Conservation (phyloP, 1,140 invertebrate genomes). For the Prorops nasuta region DNA sequence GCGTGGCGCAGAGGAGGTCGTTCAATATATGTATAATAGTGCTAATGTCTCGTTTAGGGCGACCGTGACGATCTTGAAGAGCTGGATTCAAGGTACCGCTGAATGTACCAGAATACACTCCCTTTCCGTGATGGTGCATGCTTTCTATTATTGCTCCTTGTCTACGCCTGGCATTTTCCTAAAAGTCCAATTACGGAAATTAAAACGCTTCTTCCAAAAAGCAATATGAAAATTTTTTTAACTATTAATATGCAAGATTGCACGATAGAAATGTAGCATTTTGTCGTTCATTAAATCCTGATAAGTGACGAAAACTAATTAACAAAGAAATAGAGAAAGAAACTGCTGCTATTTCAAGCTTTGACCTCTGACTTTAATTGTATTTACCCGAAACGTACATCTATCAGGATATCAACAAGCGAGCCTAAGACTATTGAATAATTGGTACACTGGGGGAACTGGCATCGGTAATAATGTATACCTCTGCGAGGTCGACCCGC, state of each 20-base stretch:
- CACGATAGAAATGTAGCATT: too few species aligned
- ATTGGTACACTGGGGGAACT: too few species aligned
- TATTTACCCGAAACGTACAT: too few species aligned
- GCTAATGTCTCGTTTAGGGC: conserved; percentile 87
- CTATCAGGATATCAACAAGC: too few species aligned
- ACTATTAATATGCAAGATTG: too few species aligned
- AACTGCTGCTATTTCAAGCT: too few species aligned
- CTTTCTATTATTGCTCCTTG: conserved; percentile 87
- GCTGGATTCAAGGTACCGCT: conserved; percentile 89
- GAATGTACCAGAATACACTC: conserved; percentile 81
- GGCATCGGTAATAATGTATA: conserved; percentile 47
- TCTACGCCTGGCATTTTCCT: conserved; percentile 53
- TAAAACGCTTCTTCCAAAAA: neutral
- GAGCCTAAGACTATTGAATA: too few species aligned
- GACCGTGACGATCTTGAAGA: conserved; percentile 86
- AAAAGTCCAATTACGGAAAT: conserved; percentile 9
- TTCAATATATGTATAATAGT: conserved; percentile 95
- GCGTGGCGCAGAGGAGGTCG: conserved; percentile 85
- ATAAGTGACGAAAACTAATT: too few species aligned
- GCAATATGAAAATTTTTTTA: too few species aligned
- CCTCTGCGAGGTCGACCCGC: conserved; percentile 54
- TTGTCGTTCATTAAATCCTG: neutral
- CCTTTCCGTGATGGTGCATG: conserved; percentile 91
- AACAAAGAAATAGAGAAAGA: too few species aligned
- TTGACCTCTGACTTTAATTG: too few species aligned